phyloP scores from a whole-genome alignment of 2,797 vertebrate species.

The Hirundo rustica region DNA sequence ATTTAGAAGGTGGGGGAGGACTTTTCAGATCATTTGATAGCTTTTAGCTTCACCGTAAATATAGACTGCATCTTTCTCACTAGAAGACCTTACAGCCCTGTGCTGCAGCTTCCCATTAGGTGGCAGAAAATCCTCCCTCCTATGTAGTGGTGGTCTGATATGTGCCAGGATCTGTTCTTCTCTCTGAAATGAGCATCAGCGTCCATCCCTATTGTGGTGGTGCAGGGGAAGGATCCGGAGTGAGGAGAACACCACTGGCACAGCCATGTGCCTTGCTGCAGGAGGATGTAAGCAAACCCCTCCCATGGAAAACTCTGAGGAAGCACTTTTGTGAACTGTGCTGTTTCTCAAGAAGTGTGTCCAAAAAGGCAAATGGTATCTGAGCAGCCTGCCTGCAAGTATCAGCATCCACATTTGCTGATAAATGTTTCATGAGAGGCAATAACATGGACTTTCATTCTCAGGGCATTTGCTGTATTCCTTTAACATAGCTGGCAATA shows the following conservation, averaged over 20 bases:
- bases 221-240: too few relatives aligned
- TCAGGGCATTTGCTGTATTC: not conserved
- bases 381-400: not conserved
- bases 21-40: not conserved
- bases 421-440: not conserved
- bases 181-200: not conserved
- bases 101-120: not conserved
- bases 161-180: not conserved
- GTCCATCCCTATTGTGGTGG: not conserved
- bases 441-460: not conserved
- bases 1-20: not conserved
- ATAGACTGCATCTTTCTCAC: not conserved
- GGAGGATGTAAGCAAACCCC: not conserved
- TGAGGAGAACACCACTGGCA: not conserved
- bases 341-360: not conserved
- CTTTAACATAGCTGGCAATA: not conserved
- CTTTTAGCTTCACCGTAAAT: not conserved
- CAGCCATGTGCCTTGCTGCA: not conserved
- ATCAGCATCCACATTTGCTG: not conserved
- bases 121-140: rapidly evolving
- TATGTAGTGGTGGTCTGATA: rapidly evolving
- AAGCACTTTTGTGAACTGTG: not conserved
- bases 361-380: not conserved
- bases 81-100: not conserved
- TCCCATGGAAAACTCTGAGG: not conserved